A percentile compares a stretch with the other conserved stretches of the same genome.
These are phyloP conservation scores for Xyrauchen texanus DNA, from an alignment of 2,113 vertebrate species.

Conservation along the genomic window DNA sequence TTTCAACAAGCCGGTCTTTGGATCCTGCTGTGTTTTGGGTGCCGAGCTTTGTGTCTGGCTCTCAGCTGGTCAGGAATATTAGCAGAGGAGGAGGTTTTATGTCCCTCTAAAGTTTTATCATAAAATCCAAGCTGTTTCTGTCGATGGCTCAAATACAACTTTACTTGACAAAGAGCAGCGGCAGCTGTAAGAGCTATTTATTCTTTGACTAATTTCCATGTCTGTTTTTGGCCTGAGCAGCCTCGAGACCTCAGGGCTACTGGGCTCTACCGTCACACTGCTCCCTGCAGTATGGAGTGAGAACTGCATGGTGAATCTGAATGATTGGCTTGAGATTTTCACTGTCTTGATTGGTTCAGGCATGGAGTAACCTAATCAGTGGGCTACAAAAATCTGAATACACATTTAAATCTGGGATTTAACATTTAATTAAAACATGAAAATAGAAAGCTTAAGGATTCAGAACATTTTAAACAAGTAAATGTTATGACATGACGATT, in stretches of 20 bases:
- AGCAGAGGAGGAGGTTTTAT: conserved; percentile 31
- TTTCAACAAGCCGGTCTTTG: conserved; percentile 44
- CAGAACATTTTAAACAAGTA: too few relatives aligned
- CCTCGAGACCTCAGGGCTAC: conserved; percentile 6
- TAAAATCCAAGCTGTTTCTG: conserved; percentile 32
- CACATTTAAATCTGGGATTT: too few relatives aligned
- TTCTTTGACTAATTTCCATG: conserved; percentile 41
- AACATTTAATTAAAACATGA: too few relatives aligned
- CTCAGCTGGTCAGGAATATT: conserved; percentile 42
- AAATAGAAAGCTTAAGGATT: too few relatives aligned
- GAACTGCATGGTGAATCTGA: background rate
- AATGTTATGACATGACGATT: too few relatives aligned
- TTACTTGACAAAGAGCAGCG: conserved; percentile 28
- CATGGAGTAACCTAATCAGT: background rate
- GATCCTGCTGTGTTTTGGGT: conserved; percentile 43
- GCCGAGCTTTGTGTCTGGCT: conserved; percentile 29
- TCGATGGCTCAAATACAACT: conserved; percentile 27
- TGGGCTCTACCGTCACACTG: conserved; percentile 14
- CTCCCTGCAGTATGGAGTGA: conserved; percentile 36
- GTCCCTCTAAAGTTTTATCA: conserved; percentile 42
- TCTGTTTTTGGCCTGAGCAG: conserved; percentile 21
- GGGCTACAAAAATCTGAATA: too few relatives aligned
- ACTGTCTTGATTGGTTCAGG: background rate
- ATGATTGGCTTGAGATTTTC: background rate
- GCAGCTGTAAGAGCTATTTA: conserved; percentile 29